Percentiles rank a stretch among this genome's conserved stretches.
Evolutionary conservation across 2,113 vertebrate genomes (phyloP).

Genomic region (Varanus salvator): DNA sequence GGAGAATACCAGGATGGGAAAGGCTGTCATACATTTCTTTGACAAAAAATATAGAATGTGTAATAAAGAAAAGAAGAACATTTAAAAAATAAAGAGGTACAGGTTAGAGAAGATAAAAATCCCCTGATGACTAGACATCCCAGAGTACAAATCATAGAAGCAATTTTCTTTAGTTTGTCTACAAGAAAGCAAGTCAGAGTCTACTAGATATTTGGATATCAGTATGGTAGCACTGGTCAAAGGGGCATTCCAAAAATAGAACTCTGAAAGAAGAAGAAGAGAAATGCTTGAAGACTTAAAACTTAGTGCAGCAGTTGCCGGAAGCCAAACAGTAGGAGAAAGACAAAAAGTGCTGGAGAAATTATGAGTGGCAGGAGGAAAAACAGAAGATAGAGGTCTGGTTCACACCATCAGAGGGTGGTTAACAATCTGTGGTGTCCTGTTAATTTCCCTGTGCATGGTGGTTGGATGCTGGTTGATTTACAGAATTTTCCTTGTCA

Average conservation of each 20-base stretch:
- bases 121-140: neutral
- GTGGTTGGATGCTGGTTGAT: too few relatives aligned
- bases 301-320: neutral
- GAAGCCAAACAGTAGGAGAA: neutral
- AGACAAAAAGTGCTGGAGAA: neutral
- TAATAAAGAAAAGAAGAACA: neutral
- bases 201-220: neutral
- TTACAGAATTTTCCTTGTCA: too few relatives aligned
- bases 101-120: neutral
- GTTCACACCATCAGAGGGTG: too few relatives aligned
- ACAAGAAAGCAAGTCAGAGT: neutral
- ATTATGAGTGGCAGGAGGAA: neutral
- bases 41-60: neutral
- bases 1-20: too few relatives aligned
- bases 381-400: neutral
- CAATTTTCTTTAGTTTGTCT: slow-evolving; percentile 6
- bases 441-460: too few relatives aligned
- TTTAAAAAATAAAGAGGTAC: slow-evolving; percentile 5
- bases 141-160: neutral
- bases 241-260: slow-evolving; percentile 9
- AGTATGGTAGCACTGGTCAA: neutral
- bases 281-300: neutral
- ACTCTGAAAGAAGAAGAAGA: neutral
- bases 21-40: neutral
- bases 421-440: too few relatives aligned